A percentile compares a stretch with the other conserved stretches of the same genome.
Evolutionary conservation across 2,888 invertebrate genomes (phyloP).

Genomic region (Himalopsyche anomala): DNA sequence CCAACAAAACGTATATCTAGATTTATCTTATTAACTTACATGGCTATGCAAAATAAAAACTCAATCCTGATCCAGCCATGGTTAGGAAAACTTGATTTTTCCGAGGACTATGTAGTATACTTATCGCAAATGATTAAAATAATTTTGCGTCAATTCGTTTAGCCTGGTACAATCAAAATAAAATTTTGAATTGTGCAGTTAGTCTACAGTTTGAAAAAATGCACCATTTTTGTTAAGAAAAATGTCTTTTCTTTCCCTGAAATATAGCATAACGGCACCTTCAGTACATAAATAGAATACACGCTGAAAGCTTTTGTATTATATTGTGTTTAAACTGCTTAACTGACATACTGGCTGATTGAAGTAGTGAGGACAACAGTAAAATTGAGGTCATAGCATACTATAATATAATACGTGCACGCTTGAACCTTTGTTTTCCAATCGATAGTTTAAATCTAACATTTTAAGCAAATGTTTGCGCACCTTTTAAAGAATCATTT

Average conservation of each 20-base stretch:
- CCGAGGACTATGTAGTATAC: too few species aligned
- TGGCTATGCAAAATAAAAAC: too few species aligned
- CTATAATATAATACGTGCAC: neutral
- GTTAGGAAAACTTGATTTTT: too few species aligned
- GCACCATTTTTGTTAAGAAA: too few species aligned
- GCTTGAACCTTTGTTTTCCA: neutral
- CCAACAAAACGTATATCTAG: too few species aligned
- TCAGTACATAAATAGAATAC: neutral
- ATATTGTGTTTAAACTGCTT: constrained; percentile 21
- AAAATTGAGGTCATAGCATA: neutral
- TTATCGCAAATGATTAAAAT: too few species aligned
- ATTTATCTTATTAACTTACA: too few species aligned
- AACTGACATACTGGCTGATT: constrained; percentile 14
- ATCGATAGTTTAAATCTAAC: neutral
- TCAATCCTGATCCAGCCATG: too few species aligned
- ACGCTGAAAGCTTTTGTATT: constrained; percentile 18
- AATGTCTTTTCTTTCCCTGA: neutral
- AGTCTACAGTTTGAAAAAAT: too few species aligned
- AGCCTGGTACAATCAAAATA: too few species aligned
- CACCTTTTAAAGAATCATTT: neutral
- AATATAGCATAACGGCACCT: neutral
- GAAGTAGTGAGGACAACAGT: neutral
- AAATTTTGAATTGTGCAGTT: too few species aligned
- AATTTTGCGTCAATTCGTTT: too few species aligned
- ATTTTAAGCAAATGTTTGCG: neutral